Conservation (phyloP, 2,797 vertebrate genomes). For the Trichosurus vulpecula region DNA sequence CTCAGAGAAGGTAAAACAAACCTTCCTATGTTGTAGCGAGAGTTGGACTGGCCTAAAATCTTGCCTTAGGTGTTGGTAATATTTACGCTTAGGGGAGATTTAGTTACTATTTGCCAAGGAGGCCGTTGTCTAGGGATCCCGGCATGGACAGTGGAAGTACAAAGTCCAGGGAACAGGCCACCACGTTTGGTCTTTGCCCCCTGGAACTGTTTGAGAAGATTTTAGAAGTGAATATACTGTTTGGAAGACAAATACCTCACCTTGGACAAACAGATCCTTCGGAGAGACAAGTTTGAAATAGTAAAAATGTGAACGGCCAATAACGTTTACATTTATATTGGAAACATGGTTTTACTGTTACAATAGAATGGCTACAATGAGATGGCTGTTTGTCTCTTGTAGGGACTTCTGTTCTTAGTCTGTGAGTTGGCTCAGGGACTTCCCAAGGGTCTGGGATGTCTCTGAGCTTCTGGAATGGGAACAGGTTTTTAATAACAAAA, state of each 20-base stretch:
- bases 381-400: background rate
- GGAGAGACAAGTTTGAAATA: slow-evolving; percentile 1
- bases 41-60: background rate
- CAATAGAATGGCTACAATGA: slow-evolving; percentile 11
- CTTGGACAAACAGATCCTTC: background rate
- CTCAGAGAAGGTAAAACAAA: background rate
- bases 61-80: background rate
- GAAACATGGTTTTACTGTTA: background rate
- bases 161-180: background rate
- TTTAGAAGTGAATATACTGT: background rate
- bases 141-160: background rate
- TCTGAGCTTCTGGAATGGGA: slow-evolving; percentile 47
- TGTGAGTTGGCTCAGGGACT: slow-evolving; percentile 20
- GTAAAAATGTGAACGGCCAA: slow-evolving; percentile 30
- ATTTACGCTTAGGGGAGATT: background rate
- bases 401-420: slow-evolving; percentile 19
- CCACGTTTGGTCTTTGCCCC: slow-evolving; percentile 15
- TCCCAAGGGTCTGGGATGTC: background rate
- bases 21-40: background rate
- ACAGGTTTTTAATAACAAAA: slow-evolving; percentile 40
- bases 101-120: background rate
- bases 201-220: slow-evolving; percentile 55
- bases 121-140: background rate
- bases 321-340: slow-evolving; percentile 23
- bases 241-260: slow-evolving; percentile 9